Evolutionary conservation across 1,140 invertebrate species (phyloP).

Genomic region (Ridgeia piscesae): DNA sequence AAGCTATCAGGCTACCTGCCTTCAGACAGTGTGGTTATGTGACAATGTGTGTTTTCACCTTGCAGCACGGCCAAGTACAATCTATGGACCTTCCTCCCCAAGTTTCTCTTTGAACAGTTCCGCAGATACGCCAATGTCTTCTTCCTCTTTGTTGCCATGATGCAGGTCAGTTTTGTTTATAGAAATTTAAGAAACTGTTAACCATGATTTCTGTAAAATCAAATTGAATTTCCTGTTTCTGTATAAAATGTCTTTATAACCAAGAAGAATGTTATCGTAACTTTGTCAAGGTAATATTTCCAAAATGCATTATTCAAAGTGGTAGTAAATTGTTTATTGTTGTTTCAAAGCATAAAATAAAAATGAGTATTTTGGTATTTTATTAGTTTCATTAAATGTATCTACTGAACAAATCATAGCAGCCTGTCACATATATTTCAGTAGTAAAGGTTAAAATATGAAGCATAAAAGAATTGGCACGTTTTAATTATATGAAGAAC

Average conservation of each 20-base stretch:
- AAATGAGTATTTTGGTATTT: too few species aligned
- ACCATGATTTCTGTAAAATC: background rate
- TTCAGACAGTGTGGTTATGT: too few species aligned
- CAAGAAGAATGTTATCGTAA: background rate
- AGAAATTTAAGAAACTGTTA: too few species aligned
- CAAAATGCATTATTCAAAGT: too few species aligned
- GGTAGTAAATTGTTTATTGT: too few species aligned
- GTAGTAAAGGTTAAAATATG: too few species aligned
- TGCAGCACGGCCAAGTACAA: slow-evolving; percentile 91
- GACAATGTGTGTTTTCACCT: slow-evolving; percentile 24
- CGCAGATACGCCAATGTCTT: slow-evolving; percentile 96
- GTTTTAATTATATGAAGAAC: too few species aligned
- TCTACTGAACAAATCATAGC: background rate
- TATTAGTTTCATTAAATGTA: background rate
- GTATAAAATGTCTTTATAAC: background rate
- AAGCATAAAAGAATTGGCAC: too few species aligned
- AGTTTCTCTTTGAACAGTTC: slow-evolving; percentile 97
- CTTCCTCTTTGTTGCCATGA: slow-evolving; percentile 93
- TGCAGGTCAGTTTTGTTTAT: slow-evolving; percentile 45
- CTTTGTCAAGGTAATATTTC: background rate
- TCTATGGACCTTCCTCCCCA: slow-evolving; percentile 88
- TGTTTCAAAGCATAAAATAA: too few species aligned
- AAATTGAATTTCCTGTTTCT: background rate
- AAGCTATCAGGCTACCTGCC: too few species aligned
- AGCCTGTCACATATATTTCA: too few species aligned